Percentiles rank a stretch among this genome's conserved stretches.
Evolutionary conservation across 2,888 invertebrate species (phyloP).

Genomic region (Liposcelis brunnea): DNA sequence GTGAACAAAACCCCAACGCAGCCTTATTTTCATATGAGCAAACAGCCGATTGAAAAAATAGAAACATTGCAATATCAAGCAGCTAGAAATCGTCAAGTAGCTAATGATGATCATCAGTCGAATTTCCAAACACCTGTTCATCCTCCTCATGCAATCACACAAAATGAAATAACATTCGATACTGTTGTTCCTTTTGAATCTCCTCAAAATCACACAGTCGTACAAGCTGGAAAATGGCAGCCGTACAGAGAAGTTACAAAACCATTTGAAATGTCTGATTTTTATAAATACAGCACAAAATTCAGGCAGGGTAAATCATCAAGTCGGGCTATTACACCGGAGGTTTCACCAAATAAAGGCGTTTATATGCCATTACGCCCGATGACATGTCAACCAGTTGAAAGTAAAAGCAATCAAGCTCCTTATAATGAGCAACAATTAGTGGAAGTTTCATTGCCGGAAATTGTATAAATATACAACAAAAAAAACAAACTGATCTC

Average conservation of each 20-base stretch:
- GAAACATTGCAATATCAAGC: no score
- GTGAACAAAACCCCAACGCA: background rate
- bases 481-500: no score
- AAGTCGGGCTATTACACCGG: slow-evolving; percentile 3
- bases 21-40: background rate
- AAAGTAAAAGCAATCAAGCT: slow-evolving; percentile 7
- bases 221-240: slow-evolving; percentile 76
- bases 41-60: background rate
- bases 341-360: slow-evolving; percentile 20
- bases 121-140: background rate
- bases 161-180: slow-evolving; percentile 20
- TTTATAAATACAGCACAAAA: slow-evolving; percentile 93
- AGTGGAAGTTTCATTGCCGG: background rate
- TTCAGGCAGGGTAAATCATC: slow-evolving; percentile 34
- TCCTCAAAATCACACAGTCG: slow-evolving; percentile 66
- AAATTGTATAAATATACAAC: slow-evolving; percentile 6
- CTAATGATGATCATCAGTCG: background rate
- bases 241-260: slow-evolving; percentile 88
- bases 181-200: slow-evolving; percentile 46
- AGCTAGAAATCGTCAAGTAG: background rate
- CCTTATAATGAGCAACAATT: no score
- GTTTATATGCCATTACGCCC: slow-evolving; percentile 32
- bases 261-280: slow-evolving; percentile 95
- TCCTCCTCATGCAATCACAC: slow-evolving; percentile 13
- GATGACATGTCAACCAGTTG: slow-evolving; percentile 30